Conservation (phyloP, 2,113 vertebrate species). For the Rhea pennata region DNA sequence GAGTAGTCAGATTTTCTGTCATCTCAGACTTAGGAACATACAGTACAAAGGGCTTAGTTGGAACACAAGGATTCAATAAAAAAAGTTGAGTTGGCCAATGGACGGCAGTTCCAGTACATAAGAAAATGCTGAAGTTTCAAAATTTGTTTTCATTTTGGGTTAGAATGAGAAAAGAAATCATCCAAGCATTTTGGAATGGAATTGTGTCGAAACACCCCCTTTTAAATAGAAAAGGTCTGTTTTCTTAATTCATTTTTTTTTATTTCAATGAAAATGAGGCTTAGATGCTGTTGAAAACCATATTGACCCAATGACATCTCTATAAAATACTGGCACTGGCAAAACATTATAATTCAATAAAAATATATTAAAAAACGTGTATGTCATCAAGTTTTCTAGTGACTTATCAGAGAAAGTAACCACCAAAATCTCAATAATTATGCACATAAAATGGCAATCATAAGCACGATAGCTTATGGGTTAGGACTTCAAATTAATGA, state of each 20-base stretch:
- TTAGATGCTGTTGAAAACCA: background rate
- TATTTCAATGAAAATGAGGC: background rate
- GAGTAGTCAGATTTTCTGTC: background rate
- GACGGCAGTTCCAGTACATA: constrained; percentile 22
- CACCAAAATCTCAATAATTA: background rate
- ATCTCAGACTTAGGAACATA: constrained; percentile 15
- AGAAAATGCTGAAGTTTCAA: constrained; percentile 35
- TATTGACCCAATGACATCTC: background rate
- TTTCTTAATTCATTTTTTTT: background rate
- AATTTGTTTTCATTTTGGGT: constrained; percentile 54
- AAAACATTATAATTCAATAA: background rate
- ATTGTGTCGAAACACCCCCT: background rate
- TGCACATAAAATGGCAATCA: background rate
- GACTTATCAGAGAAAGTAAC: background rate
- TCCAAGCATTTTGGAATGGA: constrained; percentile 11
- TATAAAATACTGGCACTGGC: background rate
- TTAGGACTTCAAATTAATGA: background rate
- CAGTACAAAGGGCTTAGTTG: background rate
- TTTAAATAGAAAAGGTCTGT: constrained; percentile 12
- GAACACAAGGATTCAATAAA: constrained; percentile 58
- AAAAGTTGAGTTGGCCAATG: constrained; percentile 18
- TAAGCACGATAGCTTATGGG: background rate
- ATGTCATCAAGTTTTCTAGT: background rate
- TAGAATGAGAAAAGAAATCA: constrained; percentile 35
- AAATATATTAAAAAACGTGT: background rate